Conservation (phyloP, 2,888 invertebrate genomes). For the Chrysotoxum bicinctum region DNA sequence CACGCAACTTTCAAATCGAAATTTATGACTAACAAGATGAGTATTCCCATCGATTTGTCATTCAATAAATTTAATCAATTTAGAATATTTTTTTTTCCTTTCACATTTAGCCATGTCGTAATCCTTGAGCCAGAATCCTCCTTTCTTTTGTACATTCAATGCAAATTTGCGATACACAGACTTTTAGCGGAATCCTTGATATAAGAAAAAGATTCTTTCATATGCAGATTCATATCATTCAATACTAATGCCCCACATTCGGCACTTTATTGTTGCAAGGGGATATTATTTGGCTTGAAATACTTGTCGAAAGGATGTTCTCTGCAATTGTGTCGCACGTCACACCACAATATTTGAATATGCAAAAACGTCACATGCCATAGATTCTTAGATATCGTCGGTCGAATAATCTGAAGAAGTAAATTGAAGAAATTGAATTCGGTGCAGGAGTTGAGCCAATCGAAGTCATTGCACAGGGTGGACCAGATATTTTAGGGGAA, state of each 20-base stretch:
- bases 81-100: not conserved
- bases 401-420: not conserved
- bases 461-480: not conserved
- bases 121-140: constrained; percentile 43
- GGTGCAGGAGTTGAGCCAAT: not conserved
- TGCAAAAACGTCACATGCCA: not conserved
- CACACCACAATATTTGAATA: not conserved
- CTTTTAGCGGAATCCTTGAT: not conserved
- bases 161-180: not conserved
- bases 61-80: constrained; percentile 60
- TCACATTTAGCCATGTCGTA: not conserved
- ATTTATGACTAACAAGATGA: constrained; percentile 22
- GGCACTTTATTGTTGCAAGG: not conserved
- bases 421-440: not conserved
- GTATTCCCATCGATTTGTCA: constrained; percentile 46
- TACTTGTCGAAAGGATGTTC: not conserved
- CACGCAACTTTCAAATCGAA: constrained; percentile 46
- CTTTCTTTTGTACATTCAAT: constrained; percentile 21
- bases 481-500: not conserved
- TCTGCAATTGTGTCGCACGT: not conserved
- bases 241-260: not conserved
- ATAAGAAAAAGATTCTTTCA: not conserved
- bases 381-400: not conserved
- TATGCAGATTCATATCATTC: not conserved
- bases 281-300: not conserved